A percentile compares a stretch with the other conserved stretches of the same genome.
Conservation (phyloP, 30 jellyfish, hydroid and myxozoan species). For the Pelagia noctiluca region DNA sequence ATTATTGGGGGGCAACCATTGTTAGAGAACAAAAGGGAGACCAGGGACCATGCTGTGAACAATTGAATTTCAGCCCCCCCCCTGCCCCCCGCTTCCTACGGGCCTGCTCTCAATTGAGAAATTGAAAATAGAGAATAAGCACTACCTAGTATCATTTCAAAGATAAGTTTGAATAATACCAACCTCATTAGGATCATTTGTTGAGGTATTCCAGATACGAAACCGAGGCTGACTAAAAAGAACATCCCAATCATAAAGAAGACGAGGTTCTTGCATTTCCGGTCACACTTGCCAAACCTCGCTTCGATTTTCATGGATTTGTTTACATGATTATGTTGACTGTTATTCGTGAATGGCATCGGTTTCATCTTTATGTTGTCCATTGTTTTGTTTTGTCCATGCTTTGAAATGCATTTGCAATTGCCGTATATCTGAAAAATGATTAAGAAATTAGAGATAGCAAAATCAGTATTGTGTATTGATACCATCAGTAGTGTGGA, state of each 20-base stretch:
- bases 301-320: not conserved
- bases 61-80: too few relatives aligned
- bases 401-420: not conserved
- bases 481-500: too few relatives aligned
- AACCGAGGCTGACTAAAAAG: conserved; percentile 41
- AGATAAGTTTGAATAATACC: not conserved
- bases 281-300: conserved; percentile 78
- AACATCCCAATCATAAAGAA: conserved; percentile 61
- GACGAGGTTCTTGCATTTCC: conserved; percentile 81
- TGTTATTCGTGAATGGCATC: not conserved
- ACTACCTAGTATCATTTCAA: not conserved
- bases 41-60: too few relatives aligned
- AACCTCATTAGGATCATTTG: conserved; percentile 88
- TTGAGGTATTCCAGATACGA: conserved; percentile 90
- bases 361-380: not conserved
- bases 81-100: not conserved
- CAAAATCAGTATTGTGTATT: too few relatives aligned
- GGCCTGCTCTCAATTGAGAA: not conserved
- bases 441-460: too few relatives aligned
- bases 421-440: not conserved
- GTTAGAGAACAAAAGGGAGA: not conserved
- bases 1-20: too few relatives aligned
- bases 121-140: not conserved
- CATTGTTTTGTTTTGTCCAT: not conserved
- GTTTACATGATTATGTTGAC: not conserved